phyloP scores from a whole-genome alignment of 35 echinoderm and acorn worm species.

The Lytechinus variegatus region DNA sequence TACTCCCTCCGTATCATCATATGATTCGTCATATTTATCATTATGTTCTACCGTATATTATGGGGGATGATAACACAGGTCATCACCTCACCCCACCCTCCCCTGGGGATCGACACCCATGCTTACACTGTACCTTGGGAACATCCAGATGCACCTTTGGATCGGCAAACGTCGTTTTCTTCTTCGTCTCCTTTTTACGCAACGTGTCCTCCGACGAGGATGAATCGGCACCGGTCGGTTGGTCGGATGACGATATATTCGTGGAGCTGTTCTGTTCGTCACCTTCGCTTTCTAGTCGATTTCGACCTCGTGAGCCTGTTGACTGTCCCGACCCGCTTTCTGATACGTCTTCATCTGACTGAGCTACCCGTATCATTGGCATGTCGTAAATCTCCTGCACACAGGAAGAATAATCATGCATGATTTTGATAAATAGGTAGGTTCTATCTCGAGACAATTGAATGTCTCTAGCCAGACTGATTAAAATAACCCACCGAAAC shows the following conservation, averaged over 20 bases:
- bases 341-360: conserved; percentile 60
- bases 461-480: too few relatives aligned
- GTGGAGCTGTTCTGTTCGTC: conserved; percentile 37
- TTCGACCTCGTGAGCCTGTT: background rate
- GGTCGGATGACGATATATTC: conserved; percentile 64
- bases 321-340: conserved; percentile 23
- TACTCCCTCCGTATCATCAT: too few relatives aligned
- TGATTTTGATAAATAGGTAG: too few relatives aligned
- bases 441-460: too few relatives aligned
- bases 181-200: conserved; percentile 42
- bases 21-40: too few relatives aligned
- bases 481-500: too few relatives aligned
- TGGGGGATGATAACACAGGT: too few relatives aligned
- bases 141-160: conserved; percentile 38
- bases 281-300: conserved; percentile 34
- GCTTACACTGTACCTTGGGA: conserved; percentile 27
- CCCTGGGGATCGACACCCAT: too few relatives aligned
- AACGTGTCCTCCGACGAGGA: conserved; percentile 46
- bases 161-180: conserved; percentile 33
- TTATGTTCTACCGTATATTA: too few relatives aligned
- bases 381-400: conserved; percentile 86
- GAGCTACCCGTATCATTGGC: conserved; percentile 85
- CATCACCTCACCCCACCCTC: too few relatives aligned
- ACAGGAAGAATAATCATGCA: background rate
- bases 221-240: conserved; percentile 58